These are phyloP conservation scores for Trichonephila clavata DNA, from an alignment of 1,140 invertebrate species.

Conservation along the genomic window DNA sequence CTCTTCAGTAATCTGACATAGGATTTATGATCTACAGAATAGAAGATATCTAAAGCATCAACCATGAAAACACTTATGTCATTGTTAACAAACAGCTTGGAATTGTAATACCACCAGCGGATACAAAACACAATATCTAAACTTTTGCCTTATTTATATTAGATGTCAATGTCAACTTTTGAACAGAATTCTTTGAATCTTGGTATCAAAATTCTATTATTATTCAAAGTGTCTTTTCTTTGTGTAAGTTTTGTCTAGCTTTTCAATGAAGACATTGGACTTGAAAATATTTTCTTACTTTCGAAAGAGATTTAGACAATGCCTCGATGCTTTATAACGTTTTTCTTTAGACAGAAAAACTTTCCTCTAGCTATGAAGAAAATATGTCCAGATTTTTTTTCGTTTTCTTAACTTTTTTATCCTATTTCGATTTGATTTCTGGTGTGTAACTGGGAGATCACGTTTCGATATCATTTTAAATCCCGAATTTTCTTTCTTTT, in stretches of 20 bases:
- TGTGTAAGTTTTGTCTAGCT: background rate
- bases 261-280: background rate
- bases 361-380: background rate
- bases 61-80: background rate
- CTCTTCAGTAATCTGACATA: too few relatives aligned
- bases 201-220: background rate
- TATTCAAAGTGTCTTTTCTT: background rate
- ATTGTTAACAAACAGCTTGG: background rate
- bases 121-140: background rate
- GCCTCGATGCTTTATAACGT: background rate
- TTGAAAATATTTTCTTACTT: background rate
- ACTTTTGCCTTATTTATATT: background rate
- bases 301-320: background rate
- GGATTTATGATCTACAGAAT: too few relatives aligned
- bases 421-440: background rate
- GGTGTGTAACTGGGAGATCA: conserved; percentile 3
- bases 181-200: background rate
- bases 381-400: background rate
- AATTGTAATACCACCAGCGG: background rate
- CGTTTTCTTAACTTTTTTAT: background rate
- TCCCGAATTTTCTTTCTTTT: background rate
- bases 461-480: background rate
- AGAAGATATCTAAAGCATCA: background rate
- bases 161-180: background rate
- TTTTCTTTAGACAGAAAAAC: background rate